Base-by-base conservation (phyloP, 2,113 vertebrate species). In the Xenopus borealis region DNA sequence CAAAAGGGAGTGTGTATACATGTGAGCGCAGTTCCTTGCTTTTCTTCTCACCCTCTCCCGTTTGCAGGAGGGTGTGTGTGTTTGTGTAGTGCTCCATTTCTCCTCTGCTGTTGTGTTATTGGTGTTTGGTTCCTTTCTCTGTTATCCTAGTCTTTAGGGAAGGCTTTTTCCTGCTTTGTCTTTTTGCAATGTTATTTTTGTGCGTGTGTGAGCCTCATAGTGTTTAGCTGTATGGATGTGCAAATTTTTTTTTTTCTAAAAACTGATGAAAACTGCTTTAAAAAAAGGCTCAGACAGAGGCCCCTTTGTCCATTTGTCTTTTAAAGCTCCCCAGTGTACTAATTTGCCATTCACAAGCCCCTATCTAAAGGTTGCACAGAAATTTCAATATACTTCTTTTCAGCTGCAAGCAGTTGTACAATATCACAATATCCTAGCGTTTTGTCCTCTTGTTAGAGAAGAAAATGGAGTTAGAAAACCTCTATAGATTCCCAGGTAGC, bases 301-400 rank as follows among this genome's bases (percentile, higher is more conserved):
- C 80, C 66, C 79, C 83, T 85, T 83, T 85, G 83, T 85, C 78
- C 57, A 75, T 81, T 77, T 72, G 78, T 83, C 80, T 82, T 76
- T 82, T 79, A 77, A 72, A 27, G 80, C 80, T 73, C 82, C 81
- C n/a, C 55, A 19, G 80, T 81, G 18, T 78, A 81, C 81, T 81
- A 79, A 83, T 83, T 82, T 82, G 83, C 84, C 85, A 81, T 80
- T 83, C 67, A 62, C 63, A 58, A 58, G 72, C 47, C 82, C 81
- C 81, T 85, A 52, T 83, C 81, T 75, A 82, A 83, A 76, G 83
- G 79, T 79, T 79, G 83, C 79, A 79, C 84, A 2, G 83, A 85
- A 86, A 88, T 84, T 83, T 85, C 81, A 87, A 75, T 85, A 82
- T 23, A 13, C 57, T 27, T 75, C 30, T 47, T 53, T 55, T 12